phyloP scores from a whole-genome alignment of 53 echinoderm and acorn worm species.

The Antedon mediterranea region DNA sequence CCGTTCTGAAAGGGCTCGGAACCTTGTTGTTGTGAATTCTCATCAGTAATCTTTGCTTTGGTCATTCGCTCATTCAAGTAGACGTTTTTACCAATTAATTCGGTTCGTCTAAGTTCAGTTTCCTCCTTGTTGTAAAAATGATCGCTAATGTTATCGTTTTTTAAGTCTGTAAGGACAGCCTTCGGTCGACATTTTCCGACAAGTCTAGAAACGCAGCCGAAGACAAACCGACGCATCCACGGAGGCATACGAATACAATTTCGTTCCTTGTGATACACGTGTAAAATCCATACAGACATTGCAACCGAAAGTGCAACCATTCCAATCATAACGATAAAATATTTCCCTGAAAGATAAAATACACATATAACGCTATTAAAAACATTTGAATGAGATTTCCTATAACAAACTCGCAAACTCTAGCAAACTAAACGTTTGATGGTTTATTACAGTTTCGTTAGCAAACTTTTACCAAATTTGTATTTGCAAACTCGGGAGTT shows the following conservation, averaged over 20 bases:
- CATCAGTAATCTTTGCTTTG: not conserved
- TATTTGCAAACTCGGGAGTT: too few species aligned
- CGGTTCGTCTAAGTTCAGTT: not conserved
- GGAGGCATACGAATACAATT: slow-evolving; percentile 41
- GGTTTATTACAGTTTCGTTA: too few species aligned
- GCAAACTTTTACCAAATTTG: too few species aligned
- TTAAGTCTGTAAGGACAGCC: not conserved
- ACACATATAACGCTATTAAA: too few species aligned
- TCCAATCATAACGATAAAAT: slow-evolving; percentile 47
- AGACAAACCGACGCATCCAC: slow-evolving; percentile 31
- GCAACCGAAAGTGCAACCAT: slow-evolving; percentile 37
- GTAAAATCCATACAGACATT: slow-evolving; percentile 29
- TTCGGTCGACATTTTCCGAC: slow-evolving; percentile 19
- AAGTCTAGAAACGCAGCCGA: slow-evolving; percentile 24
- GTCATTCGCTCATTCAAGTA: not conserved
- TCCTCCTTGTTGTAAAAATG: not conserved
- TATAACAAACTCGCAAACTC: too few species aligned
- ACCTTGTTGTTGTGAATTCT: not conserved
- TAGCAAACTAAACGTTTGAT: too few species aligned
- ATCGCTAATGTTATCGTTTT: not conserved
- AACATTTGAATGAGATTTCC: too few species aligned
- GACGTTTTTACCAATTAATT: not conserved
- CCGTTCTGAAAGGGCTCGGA: not conserved
- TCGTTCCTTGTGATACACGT: slow-evolving; percentile 41
- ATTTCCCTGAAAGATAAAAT: slow-evolving; percentile 30